Base-by-base conservation (phyloP, 2,113 vertebrate genomes). In the Pteronura brasiliensis region DNA sequence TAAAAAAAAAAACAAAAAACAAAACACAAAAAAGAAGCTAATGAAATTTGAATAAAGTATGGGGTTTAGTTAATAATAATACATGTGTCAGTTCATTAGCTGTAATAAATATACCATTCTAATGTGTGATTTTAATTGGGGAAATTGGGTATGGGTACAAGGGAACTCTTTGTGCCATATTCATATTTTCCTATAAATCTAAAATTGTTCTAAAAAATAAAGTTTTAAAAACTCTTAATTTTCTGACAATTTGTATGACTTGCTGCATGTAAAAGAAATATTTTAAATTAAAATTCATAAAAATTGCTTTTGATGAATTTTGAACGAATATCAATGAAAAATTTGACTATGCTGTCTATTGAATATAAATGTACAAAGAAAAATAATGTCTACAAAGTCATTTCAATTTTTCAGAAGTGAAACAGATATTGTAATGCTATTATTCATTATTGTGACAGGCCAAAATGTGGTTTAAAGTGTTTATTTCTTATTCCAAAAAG, bases 401-500 rank as follows among this genome's bases (percentile, higher is more conserved):
- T 49, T 87, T 93, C 27, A 79, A n/a, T n/a, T 79, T 96, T 90
- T 96, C 23, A 90, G 61, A 96, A 83, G 14, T 79, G 72, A 57
- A 92, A 94, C 49, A 92, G 49, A 72, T 13, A 86, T 3, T 57
- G 15, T 12, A 47, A 49, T 59, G 7, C 34, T 39, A 57, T 87
- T 93, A 84, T 88, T 89, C n/a, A 85, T 71, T 44, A 86, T 23
- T 9, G 6, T 36, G 1, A 55, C 25, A 96, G 57, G 63, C 12
- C 5, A 86, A 82, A 44, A 44, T 34, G 17, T 55, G 31, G 21
- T 57, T 80, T 15, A 52, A 82, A 42, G 34, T 55, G 36, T 85
- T 67, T 57, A 39, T 90, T 85, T 39, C 10, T 55, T 94, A 31
- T 82, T 96, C 89, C 29, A 81, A 89, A 94, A 87, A 23, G 29